Percentiles rank a stretch among this genome's conserved stretches.
phyloP scores from a whole-genome alignment of 2,113 vertebrate genomes.

The Trachemys scripta region DNA sequence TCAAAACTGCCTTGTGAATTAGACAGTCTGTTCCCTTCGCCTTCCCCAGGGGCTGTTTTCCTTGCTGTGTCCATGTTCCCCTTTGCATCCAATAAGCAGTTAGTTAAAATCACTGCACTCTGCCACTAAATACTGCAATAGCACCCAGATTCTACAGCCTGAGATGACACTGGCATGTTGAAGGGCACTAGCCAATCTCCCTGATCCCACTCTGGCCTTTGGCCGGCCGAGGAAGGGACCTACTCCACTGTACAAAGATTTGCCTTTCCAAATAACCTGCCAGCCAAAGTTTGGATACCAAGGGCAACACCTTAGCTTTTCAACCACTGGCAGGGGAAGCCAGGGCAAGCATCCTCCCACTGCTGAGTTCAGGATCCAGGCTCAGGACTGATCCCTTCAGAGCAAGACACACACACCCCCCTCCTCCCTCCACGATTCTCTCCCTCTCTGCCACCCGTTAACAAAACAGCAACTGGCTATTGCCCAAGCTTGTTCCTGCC shows the following conservation, averaged over 20 bases:
- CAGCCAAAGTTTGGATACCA: background rate
- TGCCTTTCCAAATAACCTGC: background rate
- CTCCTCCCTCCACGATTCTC: background rate
- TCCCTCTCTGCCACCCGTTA: background rate
- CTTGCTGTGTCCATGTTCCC: background rate
- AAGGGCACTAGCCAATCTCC: background rate
- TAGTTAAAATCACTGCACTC: background rate
- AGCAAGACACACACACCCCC: no score
- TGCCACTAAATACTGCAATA: background rate
- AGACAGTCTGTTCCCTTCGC: background rate
- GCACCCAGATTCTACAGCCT: background rate
- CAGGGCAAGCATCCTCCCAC: no score
- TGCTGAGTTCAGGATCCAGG: background rate
- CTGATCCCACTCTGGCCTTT: background rate
- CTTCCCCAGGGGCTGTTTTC: background rate
- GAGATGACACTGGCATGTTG: background rate
- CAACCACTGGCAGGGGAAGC: no score
- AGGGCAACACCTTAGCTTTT: background rate
- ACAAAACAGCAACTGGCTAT: background rate
- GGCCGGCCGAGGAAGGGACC: background rate
- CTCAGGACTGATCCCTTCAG: background rate
- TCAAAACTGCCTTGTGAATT: background rate
- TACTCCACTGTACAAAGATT: background rate
- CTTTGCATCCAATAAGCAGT: background rate
- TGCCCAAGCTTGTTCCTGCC: constrained; percentile 16